These are phyloP conservation scores for Apotomis turbidana DNA, from an alignment of 2,888 invertebrate species.

Conservation along the genomic window DNA sequence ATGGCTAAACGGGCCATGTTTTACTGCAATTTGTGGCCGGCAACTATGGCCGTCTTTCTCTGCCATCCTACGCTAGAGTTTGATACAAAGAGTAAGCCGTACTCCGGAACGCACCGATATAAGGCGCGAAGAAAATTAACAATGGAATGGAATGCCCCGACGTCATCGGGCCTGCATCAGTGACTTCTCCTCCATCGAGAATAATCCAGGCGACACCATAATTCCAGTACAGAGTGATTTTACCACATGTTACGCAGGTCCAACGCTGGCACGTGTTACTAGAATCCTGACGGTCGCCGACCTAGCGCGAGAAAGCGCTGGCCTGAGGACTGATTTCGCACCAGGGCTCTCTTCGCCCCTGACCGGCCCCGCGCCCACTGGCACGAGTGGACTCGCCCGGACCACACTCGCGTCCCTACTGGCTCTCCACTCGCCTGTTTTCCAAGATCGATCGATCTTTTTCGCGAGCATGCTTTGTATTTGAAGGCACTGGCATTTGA, in stretches of 20 bases:
- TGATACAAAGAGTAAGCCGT: too few species aligned
- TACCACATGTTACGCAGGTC: slow-evolving; percentile 80
- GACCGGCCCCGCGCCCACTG: slow-evolving; percentile 43
- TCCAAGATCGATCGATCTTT: slow-evolving; percentile 23
- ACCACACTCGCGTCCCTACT: background rate
- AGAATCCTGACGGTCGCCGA: slow-evolving; percentile 86
- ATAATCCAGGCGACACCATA: too few species aligned
- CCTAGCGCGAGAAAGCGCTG: slow-evolving; percentile 63
- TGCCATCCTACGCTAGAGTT: too few species aligned
- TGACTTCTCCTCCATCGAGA: too few species aligned
- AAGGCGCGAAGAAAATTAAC: too few species aligned
- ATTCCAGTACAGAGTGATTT: background rate
- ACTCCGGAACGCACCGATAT: too few species aligned
- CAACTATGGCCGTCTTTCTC: too few species aligned
- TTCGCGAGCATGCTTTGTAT: slow-evolving; percentile 30
- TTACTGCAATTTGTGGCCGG: too few species aligned
- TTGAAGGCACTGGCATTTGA: slow-evolving; percentile 25
- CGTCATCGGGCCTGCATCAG: too few species aligned
- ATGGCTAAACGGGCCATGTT: too few species aligned
- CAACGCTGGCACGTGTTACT: slow-evolving; percentile 97
- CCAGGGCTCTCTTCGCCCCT: slow-evolving; percentile 41
- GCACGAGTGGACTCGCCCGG: slow-evolving; percentile 42
- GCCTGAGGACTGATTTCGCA: slow-evolving; percentile 52
- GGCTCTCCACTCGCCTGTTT: slow-evolving; percentile 6
- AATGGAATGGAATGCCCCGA: too few species aligned